phyloP scores from a whole-genome alignment of 2,797 vertebrate species.

The Danio choprae region DNA sequence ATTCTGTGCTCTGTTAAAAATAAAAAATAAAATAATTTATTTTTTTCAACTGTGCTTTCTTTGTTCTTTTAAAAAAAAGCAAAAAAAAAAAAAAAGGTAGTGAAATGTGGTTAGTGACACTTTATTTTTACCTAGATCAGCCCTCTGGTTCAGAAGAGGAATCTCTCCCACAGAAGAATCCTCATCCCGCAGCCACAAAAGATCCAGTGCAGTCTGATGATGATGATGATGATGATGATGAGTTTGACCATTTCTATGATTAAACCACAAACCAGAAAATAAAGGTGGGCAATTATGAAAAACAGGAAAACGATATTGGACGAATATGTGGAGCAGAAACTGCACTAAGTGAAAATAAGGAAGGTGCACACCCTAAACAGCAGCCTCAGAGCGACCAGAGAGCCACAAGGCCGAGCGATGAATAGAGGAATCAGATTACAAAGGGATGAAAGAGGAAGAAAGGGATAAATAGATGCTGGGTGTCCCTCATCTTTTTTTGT shows the following conservation, averaged over 20 bases:
- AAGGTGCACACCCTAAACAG: constrained; percentile 44
- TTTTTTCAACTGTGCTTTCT: background rate
- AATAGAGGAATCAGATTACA: constrained; percentile 60
- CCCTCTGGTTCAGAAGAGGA: constrained; percentile 57
- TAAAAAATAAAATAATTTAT: too few relatives aligned
- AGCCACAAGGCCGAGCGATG: constrained; percentile 50
- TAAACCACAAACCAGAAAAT: constrained; percentile 31
- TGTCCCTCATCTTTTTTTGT: constrained; percentile 61
- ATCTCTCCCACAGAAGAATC: constrained; percentile 3
- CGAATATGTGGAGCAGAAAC: constrained; percentile 4
- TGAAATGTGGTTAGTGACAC: background rate
- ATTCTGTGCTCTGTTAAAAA: too few relatives aligned
- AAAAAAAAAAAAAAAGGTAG: too few relatives aligned
- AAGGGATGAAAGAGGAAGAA: constrained; percentile 63
- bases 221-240: constrained; percentile 57
- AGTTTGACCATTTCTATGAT: constrained; percentile 80
- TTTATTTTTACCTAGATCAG: constrained; percentile 45
- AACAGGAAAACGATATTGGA: constrained; percentile 28
- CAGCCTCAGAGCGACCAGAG: constrained; percentile 44
- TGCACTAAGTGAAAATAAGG: constrained; percentile 36
- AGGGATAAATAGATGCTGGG: constrained; percentile 58
- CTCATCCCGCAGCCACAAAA: background rate
- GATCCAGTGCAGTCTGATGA: constrained; percentile 59
- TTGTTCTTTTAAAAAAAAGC: background rate
- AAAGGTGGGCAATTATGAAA: constrained; percentile 5